phyloP scores from a whole-genome alignment of 2,888 invertebrate species.

The Coenonympha arcania region DNA sequence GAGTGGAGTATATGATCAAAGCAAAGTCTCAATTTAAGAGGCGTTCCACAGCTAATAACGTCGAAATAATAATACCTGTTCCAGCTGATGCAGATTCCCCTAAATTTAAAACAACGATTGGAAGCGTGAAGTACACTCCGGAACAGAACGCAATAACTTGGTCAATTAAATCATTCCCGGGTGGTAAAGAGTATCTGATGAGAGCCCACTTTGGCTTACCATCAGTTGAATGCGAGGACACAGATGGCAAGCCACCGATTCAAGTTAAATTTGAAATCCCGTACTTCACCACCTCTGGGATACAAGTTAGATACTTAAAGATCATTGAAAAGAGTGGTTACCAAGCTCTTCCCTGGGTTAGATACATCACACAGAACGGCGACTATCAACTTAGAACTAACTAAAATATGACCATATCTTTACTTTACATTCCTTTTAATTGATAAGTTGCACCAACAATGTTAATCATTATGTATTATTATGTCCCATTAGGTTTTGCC shows the following conservation, averaged over 20 bases:
- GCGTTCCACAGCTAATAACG: conserved; percentile 98
- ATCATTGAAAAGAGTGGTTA: conserved; percentile 99
- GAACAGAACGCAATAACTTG: conserved; percentile 97
- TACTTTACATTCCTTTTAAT: conserved; percentile 41
- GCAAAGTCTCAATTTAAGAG: conserved; percentile 99
- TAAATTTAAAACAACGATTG: conserved; percentile 97
- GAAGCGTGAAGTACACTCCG: conserved; percentile 97
- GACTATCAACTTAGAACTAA: conserved; percentile 98
- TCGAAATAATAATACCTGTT: conserved; percentile 96
- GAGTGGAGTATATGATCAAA: conserved; percentile 99
- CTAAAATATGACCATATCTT: conserved; percentile 48
- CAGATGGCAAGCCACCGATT: conserved; percentile 97
- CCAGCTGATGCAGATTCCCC: conserved; percentile 98
- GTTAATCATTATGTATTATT: conserved; percentile 30
- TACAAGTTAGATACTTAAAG: conserved; percentile 96
- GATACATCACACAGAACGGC: conserved; percentile 99
- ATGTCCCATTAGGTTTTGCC: too few species aligned
- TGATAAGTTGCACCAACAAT: conserved; percentile 38
- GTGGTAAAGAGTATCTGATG: conserved; percentile 98
- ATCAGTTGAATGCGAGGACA: conserved; percentile 94
- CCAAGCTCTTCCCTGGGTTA: conserved; percentile 98
- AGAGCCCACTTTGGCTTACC: conserved; percentile 98
- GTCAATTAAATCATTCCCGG: conserved; percentile 98
- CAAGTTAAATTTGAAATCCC: conserved; percentile 99
- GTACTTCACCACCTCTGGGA: conserved; percentile 98